These are phyloP conservation scores for Hoplodrina blanda DNA, from an alignment of 2,888 invertebrate genomes.

Conservation along the genomic window DNA sequence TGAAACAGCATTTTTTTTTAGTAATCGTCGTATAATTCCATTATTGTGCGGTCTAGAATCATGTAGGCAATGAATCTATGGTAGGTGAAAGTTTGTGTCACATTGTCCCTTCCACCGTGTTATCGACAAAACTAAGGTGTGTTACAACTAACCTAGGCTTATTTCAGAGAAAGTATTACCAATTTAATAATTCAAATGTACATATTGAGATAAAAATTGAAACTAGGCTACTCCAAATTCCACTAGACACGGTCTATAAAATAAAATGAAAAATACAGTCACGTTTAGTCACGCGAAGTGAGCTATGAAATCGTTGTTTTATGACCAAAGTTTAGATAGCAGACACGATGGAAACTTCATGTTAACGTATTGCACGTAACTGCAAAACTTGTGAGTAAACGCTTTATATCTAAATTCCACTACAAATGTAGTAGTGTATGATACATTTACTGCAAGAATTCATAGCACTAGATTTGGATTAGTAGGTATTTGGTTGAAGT, in stretches of 20 bases:
- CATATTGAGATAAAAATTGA: no score
- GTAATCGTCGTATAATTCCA: no score
- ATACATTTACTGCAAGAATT: constrained; percentile 42
- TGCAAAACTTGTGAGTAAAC: constrained; percentile 55
- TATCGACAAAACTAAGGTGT: no score
- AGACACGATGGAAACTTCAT: constrained; percentile 63
- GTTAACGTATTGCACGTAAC: constrained; percentile 59
- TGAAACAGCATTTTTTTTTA: no score
- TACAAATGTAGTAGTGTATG: constrained; percentile 30
- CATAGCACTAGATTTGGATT: constrained; percentile 29
- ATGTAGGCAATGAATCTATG: no score
- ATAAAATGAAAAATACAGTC: constrained; percentile 65
- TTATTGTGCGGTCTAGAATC: no score
- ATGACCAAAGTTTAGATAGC: constrained; percentile 66
- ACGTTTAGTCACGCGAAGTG: constrained; percentile 62
- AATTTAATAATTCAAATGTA: no score
- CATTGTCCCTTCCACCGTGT: no score
- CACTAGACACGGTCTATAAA: constrained; percentile 56
- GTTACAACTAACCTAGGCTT: neutral
- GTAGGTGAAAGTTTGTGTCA: no score
- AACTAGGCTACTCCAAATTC: neutral
- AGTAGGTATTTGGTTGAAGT: constrained; percentile 1
- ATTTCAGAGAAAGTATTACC: no score
- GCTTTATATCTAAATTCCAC: constrained; percentile 43
- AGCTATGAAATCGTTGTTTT: constrained; percentile 69